Conservation (phyloP, 2,797 vertebrate genomes). For the Synanceia verrucosa region DNA sequence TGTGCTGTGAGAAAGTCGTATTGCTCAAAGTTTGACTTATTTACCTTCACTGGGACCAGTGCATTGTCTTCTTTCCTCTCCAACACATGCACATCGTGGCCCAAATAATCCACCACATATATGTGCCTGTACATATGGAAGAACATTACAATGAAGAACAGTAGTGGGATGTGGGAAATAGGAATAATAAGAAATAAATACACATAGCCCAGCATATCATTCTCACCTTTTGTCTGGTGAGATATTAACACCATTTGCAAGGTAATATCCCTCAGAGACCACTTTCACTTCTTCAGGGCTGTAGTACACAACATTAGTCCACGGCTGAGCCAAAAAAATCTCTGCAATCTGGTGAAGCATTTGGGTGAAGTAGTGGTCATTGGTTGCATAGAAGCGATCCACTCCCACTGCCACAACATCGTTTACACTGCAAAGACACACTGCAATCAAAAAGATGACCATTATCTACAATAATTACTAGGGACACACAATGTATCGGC, state of each 20-base stretch:
- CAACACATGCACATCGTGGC: conserved; percentile 75
- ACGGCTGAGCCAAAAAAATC: conserved; percentile 77
- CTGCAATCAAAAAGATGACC: neutral
- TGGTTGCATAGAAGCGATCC: conserved; percentile 93
- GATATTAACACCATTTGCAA: conserved; percentile 91
- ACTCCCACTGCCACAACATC: conserved; percentile 88
- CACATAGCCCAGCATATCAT: accelerated
- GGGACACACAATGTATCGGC: no score
- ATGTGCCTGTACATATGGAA: conserved; percentile 66
- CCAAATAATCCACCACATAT: conserved; percentile 75
- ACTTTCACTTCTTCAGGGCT: conserved; percentile 88
- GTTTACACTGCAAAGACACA: conserved; percentile 84
- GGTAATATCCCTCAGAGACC: conserved; percentile 86
- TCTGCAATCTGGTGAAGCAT: conserved; percentile 74
- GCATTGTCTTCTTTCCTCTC: conserved; percentile 71
- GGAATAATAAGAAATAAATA: accelerated
- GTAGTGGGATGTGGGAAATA: neutral
- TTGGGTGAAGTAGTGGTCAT: conserved; percentile 87
- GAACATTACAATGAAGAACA: neutral
- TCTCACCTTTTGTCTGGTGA: conserved; percentile 89
- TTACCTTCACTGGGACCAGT: conserved; percentile 78
- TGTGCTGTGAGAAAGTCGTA: neutral
- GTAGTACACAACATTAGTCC: conserved; percentile 90
- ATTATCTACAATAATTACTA: neutral
- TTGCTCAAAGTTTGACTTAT: neutral